Percentiles rank a stretch among this genome's conserved stretches.
Conservation (phyloP, 2,113 vertebrate species). For the Archilochus colubris region DNA sequence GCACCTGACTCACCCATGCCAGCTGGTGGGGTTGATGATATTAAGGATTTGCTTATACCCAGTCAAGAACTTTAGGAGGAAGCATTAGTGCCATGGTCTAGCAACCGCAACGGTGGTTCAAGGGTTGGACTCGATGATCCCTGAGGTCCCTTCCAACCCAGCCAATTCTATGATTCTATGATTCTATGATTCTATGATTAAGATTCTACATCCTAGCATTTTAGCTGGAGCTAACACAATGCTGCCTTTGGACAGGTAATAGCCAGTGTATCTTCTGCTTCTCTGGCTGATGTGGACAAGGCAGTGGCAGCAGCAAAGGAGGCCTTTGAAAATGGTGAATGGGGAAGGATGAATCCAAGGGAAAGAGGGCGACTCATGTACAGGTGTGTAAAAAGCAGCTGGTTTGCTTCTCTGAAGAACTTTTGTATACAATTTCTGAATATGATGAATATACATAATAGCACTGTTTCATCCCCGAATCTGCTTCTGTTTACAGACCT, state of each 20-base stretch:
- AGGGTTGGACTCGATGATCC: too few species aligned
- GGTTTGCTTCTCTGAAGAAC: background rate
- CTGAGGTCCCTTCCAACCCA: too few species aligned
- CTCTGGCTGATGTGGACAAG: constrained; percentile 80
- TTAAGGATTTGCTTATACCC: background rate
- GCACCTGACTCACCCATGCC: background rate
- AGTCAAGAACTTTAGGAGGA: background rate
- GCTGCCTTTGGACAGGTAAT: constrained; percentile 72
- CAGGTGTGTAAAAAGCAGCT: constrained; percentile 65
- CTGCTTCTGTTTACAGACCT: background rate
- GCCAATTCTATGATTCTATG: too few species aligned
- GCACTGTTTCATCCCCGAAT: background rate
- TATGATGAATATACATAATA: background rate
- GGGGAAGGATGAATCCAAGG: constrained; percentile 84
- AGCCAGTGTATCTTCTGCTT: constrained; percentile 81
- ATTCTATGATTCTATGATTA: too few species aligned
- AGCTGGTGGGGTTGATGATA: background rate
- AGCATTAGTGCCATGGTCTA: background rate
- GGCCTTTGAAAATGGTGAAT: constrained; percentile 85
- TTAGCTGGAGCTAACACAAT: background rate
- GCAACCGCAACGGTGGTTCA: too few species aligned
- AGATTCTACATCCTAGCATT: background rate
- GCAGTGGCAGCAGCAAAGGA: constrained; percentile 85
- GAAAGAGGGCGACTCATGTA: constrained; percentile 82
- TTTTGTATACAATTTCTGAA: background rate